phyloP scores from a whole-genome alignment of 2,113 vertebrate genomes.

The Neopipo cinnamomea region DNA sequence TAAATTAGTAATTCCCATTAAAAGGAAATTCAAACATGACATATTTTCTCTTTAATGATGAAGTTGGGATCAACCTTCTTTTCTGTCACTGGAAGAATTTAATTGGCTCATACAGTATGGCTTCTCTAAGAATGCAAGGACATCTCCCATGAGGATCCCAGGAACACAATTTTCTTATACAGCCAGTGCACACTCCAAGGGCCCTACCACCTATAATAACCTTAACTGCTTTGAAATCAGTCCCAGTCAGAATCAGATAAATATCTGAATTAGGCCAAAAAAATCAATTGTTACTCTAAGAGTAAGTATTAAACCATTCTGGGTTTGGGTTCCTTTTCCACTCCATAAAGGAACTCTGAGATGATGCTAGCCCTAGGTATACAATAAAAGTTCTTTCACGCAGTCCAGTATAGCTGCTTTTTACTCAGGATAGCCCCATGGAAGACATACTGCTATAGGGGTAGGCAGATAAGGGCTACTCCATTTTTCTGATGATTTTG shows the following conservation, averaged over 20 bases:
- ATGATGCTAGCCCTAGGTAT: neutral
- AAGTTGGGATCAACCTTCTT: neutral
- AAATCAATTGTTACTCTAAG: neutral
- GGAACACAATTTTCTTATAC: neutral
- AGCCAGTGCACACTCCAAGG: neutral
- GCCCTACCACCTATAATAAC: neutral
- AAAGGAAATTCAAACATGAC: neutral
- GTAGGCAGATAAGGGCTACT: neutral
- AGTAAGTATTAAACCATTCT: neutral
- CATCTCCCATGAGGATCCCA: neutral
- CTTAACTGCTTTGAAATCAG: rapidly evolving
- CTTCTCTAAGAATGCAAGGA: neutral
- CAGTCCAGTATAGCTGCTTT: neutral
- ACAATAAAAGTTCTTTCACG: neutral
- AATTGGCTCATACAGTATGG: rapidly evolving
- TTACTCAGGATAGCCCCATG: neutral
- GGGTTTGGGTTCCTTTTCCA: neutral
- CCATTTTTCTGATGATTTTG: neutral
- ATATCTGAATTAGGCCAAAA: neutral
- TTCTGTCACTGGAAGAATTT: neutral
- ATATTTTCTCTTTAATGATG: neutral
- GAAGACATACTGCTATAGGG: neutral
- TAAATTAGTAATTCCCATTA: neutral
- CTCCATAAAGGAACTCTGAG: neutral
- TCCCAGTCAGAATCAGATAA: neutral